Conservation (phyloP, 2,888 invertebrate genomes). For the Megastigmus dorsalis region DNA sequence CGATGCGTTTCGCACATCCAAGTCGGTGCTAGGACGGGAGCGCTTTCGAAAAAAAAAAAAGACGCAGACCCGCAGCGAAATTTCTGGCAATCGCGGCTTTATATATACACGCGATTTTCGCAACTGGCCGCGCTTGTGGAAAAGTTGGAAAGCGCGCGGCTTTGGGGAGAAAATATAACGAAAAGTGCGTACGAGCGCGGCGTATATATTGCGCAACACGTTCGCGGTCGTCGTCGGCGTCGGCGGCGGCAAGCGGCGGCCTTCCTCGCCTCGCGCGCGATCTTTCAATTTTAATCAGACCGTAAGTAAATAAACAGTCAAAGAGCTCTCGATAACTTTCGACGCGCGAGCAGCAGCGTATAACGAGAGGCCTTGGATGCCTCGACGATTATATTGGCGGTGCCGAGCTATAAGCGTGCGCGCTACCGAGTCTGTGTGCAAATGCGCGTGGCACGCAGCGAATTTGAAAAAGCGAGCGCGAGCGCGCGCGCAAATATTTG, state of each 20-base stretch:
- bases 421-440: too few relatives aligned
- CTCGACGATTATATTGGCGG: background rate
- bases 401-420: too few relatives aligned
- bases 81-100: too few relatives aligned
- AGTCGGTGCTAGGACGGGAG: too few relatives aligned
- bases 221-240: slow-evolving; percentile 9
- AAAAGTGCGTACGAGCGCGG: background rate
- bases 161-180: too few relatives aligned
- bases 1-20: too few relatives aligned
- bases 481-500: slow-evolving; percentile 22
- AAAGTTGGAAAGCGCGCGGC: background rate
- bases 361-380: slow-evolving; percentile 12
- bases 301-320: slow-evolving; percentile 68
- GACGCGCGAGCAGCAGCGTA: slow-evolving; percentile 1
- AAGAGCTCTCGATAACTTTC: slow-evolving; percentile 55
- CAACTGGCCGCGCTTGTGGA: too few relatives aligned
- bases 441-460: too few relatives aligned
- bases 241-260: slow-evolving; percentile 12
- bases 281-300: slow-evolving; percentile 66
- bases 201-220: slow-evolving; percentile 22
- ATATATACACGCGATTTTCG: too few relatives aligned
- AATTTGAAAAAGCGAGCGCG: background rate
- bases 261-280: slow-evolving; percentile 56
- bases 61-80: too few relatives aligned
- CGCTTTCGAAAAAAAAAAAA: too few relatives aligned